phyloP scores from a whole-genome alignment of 1,140 invertebrate genomes.

The Drosophila littoralis region DNA sequence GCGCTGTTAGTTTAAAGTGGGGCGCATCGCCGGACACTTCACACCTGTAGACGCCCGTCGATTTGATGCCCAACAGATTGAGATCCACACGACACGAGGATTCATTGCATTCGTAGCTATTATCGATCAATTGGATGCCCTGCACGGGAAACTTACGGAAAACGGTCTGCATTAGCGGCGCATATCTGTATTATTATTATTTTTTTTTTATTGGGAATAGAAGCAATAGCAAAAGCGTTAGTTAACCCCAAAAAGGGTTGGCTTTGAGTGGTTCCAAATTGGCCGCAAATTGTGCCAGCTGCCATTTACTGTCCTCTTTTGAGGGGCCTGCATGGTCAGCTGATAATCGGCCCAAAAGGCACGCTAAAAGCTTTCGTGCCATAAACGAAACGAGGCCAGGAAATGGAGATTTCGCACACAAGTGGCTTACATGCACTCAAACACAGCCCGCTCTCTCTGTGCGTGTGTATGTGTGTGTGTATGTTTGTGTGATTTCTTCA shows the following conservation, averaged over 20 bases:
- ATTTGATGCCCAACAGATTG: conserved; percentile 85
- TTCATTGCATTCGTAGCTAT: conserved; percentile 87
- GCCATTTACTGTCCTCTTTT: conserved; percentile 36
- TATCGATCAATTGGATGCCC: conserved; percentile 91
- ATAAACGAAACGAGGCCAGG: conserved; percentile 71
- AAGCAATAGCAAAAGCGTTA: neutral
- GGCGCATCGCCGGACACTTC: conserved; percentile 88
- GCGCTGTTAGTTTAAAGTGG: conserved; percentile 86
- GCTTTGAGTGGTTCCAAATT: conserved; percentile 51
- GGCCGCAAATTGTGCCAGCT: conserved; percentile 64
- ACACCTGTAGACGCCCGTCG: conserved; percentile 86
- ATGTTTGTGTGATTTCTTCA: conserved; percentile 51
- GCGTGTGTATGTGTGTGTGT: conserved; percentile 19
- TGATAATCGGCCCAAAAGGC: conserved; percentile 68
- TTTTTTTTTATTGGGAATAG: neutral
- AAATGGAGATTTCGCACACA: conserved; percentile 74
- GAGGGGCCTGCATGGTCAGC: conserved; percentile 39
- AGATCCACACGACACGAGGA: conserved; percentile 85
- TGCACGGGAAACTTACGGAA: conserved; percentile 76
- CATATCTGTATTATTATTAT: conserved; percentile 56
- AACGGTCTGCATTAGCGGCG: conserved; percentile 74
- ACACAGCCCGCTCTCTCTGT: conserved; percentile 46
- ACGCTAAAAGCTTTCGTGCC: conserved; percentile 75
- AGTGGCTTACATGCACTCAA: conserved; percentile 78
- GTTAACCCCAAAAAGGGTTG: conserved; percentile 16